phyloP scores from a whole-genome alignment of 2,888 invertebrate species.

The Sesia bembeciformis region DNA sequence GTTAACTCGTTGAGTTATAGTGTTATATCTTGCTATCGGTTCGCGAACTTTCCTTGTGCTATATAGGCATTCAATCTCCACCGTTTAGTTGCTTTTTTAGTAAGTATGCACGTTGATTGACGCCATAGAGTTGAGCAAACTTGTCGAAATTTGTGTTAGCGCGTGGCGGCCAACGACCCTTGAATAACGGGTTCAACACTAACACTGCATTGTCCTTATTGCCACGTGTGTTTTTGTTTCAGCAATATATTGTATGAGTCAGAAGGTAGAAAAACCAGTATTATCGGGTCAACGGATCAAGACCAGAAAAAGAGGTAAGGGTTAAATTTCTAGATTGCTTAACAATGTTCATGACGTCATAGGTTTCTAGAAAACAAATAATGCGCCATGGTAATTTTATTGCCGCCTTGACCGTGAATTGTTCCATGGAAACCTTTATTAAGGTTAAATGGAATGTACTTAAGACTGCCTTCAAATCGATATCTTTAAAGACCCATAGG shows the following conservation, averaged over 20 bases:
- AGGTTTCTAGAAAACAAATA: background rate
- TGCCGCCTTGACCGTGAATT: background rate
- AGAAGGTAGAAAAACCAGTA: conserved; percentile 99
- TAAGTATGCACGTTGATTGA: conserved; percentile 31
- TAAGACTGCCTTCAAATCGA: too few species aligned
- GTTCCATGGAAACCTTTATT: background rate
- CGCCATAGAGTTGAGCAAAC: conserved; percentile 26
- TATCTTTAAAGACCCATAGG: too few species aligned
- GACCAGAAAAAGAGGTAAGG: conserved; percentile 99
- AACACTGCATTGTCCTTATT: conserved; percentile 34
- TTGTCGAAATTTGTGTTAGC: background rate
- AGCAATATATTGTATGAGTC: conserved; percentile 99
- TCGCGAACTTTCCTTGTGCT: conserved; percentile 3
- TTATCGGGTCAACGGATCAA: conserved; percentile 99
- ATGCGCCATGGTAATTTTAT: background rate
- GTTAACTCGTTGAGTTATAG: conserved; percentile 30
- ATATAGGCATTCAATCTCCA: conserved; percentile 10
- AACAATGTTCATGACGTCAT: background rate
- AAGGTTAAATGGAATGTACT: background rate
- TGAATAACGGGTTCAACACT: conserved; percentile 23
- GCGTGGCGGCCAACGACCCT: conserved; percentile 50
- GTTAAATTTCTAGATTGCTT: conserved; percentile 2
- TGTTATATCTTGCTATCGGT: conserved; percentile 10
- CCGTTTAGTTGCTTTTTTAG: conserved; percentile 27
- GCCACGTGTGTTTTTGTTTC: conserved; percentile 73